Base-by-base conservation (phyloP, 2,888 invertebrate species). In the Diplazon laetatorius region DNA sequence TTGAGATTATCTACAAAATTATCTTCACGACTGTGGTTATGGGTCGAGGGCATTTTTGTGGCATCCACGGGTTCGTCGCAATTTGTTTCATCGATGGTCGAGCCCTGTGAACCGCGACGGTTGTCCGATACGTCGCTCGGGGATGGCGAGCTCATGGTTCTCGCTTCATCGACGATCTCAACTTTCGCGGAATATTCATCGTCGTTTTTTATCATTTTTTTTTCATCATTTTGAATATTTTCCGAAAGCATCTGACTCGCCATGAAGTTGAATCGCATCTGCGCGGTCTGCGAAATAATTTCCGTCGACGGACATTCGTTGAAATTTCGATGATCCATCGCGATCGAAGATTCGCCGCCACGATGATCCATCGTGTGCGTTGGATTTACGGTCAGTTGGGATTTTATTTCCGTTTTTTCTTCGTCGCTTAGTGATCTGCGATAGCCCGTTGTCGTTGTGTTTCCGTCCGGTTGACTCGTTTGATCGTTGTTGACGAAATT, bases 401-500 rank as follows among this genome's bases (percentile, higher is more conserved):
- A 91, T 65, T 91, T 90, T 9, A 91, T 88, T 83, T 82, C 80
- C 1, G 82, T 81, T 66, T 93, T 94, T 81, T 94, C 93, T 83
- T 94, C 94, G 85, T 94, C 94, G 85, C 93, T 93, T 65, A 94
- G 87, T 9, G 93, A 93, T 71, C 92, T 90, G 63, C 87, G 25
- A 76, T 85, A 88, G 59, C 79, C 55, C 39, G 77, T 8, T 85
- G 76, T 48, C 80, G 57, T 74, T 82, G 16, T 76, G 80, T 20
- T 75, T 70, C 37, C 68, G n/a, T n/a, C n/a, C n/a, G n/a, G 62
- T 12, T 22, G 12, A 0, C 20, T 44, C 20, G 5, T 8, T 2
- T 35, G 25, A 9, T 74, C 48, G 37, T 48, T 30, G 14, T 50
- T 18, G 44, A 68, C 39, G 16, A 78, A n/a, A n/a, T n/a, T 52